Evolutionary conservation across 2,888 invertebrate genomes (phyloP).

Genomic region (Chymomyza amoena): DNA sequence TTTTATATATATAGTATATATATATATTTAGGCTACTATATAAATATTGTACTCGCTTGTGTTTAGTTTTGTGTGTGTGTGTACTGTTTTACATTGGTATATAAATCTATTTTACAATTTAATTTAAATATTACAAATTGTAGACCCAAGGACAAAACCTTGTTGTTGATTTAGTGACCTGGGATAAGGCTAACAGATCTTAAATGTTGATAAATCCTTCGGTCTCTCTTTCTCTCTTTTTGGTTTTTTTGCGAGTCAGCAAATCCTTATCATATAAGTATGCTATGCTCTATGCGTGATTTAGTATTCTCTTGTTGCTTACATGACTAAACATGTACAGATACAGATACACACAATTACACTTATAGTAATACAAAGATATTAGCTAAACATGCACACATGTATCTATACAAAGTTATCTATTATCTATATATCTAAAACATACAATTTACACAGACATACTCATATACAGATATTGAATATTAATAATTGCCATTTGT

Average conservation of each 20-base stretch:
- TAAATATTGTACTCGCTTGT: neutral
- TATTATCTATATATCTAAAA: constrained; percentile 37
- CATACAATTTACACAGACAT: constrained; percentile 13
- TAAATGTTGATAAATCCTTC: neutral
- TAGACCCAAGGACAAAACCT: neutral
- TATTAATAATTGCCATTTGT: constrained; percentile 66
- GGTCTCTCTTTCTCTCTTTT: neutral
- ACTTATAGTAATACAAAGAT: neutral
- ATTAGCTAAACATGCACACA: constrained; percentile 20
- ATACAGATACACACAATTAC: neutral
- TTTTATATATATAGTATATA: neutral
- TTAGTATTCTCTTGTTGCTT: neutral
- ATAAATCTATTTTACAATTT: constrained; percentile 7
- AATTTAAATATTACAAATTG: neutral
- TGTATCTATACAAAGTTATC: constrained; percentile 27
- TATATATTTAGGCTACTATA: neutral
- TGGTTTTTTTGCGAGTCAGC: neutral
- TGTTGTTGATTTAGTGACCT: neutral
- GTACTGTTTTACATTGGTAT: neutral
- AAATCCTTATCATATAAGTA: neutral
- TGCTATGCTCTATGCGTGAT: neutral
- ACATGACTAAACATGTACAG: constrained; percentile 2
- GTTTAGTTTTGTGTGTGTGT: neutral
- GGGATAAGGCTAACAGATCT: neutral
- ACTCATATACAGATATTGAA: constrained; percentile 44